Base-by-base conservation (phyloP, 1,140 invertebrate genomes). In the Drosophila baimaii region DNA sequence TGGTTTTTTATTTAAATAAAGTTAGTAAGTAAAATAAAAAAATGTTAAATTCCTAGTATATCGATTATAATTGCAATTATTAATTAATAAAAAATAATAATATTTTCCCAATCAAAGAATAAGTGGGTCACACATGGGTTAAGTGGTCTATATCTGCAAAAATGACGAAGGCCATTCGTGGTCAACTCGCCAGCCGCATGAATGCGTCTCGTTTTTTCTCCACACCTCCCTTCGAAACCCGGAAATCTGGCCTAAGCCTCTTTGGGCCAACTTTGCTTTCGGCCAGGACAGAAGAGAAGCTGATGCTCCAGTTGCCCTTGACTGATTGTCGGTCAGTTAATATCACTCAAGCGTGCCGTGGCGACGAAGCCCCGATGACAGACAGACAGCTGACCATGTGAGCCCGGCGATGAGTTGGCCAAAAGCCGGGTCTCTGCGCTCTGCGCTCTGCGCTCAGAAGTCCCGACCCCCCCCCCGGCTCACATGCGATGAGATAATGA, bases 301-400 rank as follows among this genome's bases (percentile, higher is more conserved):
- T 54, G 65, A 21, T 61, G 77, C 58, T 81, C 54, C 73, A 69
- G 70, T 77, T 59, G 72, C 62, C 73, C 63, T 77, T 77, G 89
- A 90, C 88, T 84, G 81, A 91, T 90, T 84, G 89, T 77, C 69
- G 83, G 83, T 77, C 84, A 90, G 88, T 90, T 90, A 90, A 91
- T 90, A 90, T 89, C 83, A 84, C 77, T 90, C 80, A 89, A 81
- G 72, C 80, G 66, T 77, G 58, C 68, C 64, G 63, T 75, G 69
- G 79, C 82, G 71, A 82, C 83, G 70, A 55, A 63, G 41, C 49
- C 55, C n/a, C 74, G 73, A 76, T 77, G 74, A 71, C 74, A 69
- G 63, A 47, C 63, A 70, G 52, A 21, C 47, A 47, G 63, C 61
- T 65, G 59, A 57, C 64, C 84, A 81, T 89, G 72, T 86, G 84